Conservation (phyloP, 1,140 invertebrate genomes). For the Papilio dardanus region DNA sequence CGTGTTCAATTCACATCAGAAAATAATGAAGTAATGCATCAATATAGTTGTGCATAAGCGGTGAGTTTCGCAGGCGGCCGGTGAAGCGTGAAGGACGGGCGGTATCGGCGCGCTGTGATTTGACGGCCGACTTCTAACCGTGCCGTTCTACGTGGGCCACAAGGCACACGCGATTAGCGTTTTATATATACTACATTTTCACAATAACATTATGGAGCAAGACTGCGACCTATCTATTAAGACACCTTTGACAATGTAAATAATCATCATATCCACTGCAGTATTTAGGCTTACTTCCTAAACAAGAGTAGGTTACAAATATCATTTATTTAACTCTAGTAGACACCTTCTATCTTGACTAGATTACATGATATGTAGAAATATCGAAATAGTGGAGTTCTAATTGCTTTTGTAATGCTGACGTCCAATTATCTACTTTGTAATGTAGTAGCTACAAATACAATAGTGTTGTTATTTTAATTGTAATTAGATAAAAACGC, state of each 20-base stretch:
- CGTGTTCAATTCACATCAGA: background rate
- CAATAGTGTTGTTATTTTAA: too few relatives aligned
- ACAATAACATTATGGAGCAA: too few relatives aligned
- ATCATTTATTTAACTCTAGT: too few relatives aligned
- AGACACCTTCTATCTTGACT: too few relatives aligned
- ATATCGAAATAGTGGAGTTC: background rate
- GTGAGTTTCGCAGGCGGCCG: constrained; percentile 49
- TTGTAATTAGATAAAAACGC: background rate
- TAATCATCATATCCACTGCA: too few relatives aligned
- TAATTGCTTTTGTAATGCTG: background rate
- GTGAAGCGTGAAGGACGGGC: constrained; percentile 70
- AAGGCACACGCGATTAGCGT: constrained; percentile 42
- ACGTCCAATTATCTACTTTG: background rate
- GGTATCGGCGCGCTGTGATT: constrained; percentile 56
- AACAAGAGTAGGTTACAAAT: too few relatives aligned
- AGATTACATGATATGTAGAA: background rate
- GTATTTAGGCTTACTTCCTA: too few relatives aligned
- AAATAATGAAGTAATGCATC: constrained; percentile 26
- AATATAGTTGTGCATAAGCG: constrained; percentile 40
- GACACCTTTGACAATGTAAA: too few relatives aligned
- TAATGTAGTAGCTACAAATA: background rate
- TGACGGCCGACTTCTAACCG: constrained; percentile 68
- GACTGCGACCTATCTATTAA: too few relatives aligned
- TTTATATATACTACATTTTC: constrained; percentile 11
- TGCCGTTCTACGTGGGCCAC: constrained; percentile 34